A percentile compares a stretch with the other conserved stretches of the same genome.
Conservation (phyloP, 64 coral and sea anemone species). For the Trachythela sp. region DNA sequence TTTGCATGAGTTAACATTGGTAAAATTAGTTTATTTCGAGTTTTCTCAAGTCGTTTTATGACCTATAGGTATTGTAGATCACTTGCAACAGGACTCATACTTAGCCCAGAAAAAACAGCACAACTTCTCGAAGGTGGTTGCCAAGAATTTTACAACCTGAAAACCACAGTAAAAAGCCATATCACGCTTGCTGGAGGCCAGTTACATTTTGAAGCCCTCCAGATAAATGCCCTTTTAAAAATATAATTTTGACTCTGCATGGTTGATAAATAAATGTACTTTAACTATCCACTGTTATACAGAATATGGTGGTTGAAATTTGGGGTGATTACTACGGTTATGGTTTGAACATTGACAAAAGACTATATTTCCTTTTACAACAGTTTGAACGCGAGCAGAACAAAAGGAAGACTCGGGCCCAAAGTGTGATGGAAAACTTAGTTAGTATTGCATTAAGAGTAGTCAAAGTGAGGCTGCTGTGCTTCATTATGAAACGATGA, state of each 20-base stretch:
- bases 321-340: neutral
- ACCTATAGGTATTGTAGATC: neutral
- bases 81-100: neutral
- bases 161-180: neutral
- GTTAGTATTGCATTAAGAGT: neutral
- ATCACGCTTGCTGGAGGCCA: neutral
- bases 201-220: constrained; percentile 7
- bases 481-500: neutral
- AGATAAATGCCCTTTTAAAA: neutral
- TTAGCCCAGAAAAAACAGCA: neutral
- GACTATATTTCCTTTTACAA: neutral
- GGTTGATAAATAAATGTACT: neutral
- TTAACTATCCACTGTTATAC: no score
- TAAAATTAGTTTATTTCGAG: neutral
- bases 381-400: neutral
- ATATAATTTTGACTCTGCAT: neutral
- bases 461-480: neutral
- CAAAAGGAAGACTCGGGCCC: neutral
- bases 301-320: no score
- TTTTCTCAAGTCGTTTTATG: neutral
- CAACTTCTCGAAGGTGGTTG: constrained; percentile 15
- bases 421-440: neutral
- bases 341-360: neutral
- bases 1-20: neutral
- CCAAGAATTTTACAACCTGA: constrained; percentile 17